Conservation (phyloP, 2,888 invertebrate species). For the Bombylius major region DNA sequence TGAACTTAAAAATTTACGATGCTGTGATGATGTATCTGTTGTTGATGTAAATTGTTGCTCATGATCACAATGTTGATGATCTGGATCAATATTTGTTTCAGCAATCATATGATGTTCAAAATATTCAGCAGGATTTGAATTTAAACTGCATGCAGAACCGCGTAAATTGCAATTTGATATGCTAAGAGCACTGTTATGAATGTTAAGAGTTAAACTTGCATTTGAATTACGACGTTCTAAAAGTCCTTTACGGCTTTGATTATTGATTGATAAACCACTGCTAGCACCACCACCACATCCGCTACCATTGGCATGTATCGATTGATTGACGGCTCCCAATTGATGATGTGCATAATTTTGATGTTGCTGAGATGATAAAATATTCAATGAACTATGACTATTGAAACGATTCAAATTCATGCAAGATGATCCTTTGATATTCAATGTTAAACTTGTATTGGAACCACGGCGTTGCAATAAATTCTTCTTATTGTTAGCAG, state of each 20-base stretch:
- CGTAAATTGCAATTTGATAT: constrained; percentile 41
- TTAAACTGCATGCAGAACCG: constrained; percentile 41
- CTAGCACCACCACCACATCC: constrained; percentile 8
- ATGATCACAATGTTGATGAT: constrained; percentile 1
- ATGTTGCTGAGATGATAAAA: constrained; percentile 20
- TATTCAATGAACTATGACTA: constrained; percentile 43
- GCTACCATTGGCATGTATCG: neutral
- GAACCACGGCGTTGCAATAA: constrained; percentile 69
- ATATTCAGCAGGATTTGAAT: constrained; percentile 25
- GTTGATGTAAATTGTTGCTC: neutral
- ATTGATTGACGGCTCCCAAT: neutral
- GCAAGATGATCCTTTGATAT: constrained; percentile 42
- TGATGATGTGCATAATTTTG: constrained; percentile 20
- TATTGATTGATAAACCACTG: constrained; percentile 6
- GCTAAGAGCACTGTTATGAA: constrained; percentile 39
- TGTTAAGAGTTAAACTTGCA: constrained; percentile 74
- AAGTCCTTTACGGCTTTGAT: constrained; percentile 45
- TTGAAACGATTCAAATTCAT: constrained; percentile 42
- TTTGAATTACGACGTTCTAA: constrained; percentile 80
- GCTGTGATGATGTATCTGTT: constrained; percentile 19
- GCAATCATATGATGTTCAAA: constrained; percentile 7
- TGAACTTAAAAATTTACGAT: constrained; percentile 35
- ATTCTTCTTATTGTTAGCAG: constrained; percentile 41
- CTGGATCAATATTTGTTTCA: neutral
- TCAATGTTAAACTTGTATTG: constrained; percentile 73